A percentile compares a stretch with the other conserved stretches of the same genome.
These are phyloP conservation scores for Brachypteracias leptosomus DNA, from an alignment of 2,113 vertebrate genomes.

Conservation along the genomic window DNA sequence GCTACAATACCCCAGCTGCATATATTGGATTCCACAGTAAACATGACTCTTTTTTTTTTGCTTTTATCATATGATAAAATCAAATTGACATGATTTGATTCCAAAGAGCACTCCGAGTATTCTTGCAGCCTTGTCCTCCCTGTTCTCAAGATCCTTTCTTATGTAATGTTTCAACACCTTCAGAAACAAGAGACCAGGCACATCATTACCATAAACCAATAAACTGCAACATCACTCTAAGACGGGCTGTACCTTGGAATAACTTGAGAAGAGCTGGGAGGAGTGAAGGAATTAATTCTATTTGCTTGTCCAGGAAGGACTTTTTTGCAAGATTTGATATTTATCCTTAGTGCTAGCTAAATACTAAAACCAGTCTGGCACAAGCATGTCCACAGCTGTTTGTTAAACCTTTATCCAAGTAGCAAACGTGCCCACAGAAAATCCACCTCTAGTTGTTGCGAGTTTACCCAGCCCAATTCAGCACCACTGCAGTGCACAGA, in stretches of 20 bases:
- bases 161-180: not conserved
- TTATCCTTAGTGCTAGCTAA: not conserved
- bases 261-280: not conserved
- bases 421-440: not conserved
- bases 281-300: not conserved
- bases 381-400: not conserved
- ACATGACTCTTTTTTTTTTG: not conserved
- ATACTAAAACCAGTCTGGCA: slow-evolving; percentile 22
- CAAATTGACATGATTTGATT: not conserved
- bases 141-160: not conserved
- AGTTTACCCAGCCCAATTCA: not conserved
- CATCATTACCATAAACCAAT: not conserved
- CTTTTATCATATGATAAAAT: not conserved
- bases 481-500: not conserved
- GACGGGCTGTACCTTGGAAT: not conserved
- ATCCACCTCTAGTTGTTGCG: not conserved
- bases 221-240: not conserved
- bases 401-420: not conserved
- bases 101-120: not conserved
- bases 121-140: not conserved
- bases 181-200: not conserved
- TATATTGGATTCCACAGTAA: not conserved
- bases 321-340: not conserved
- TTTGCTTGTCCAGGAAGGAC: slow-evolving; percentile 8
- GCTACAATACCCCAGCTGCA: not conserved